phyloP scores from a whole-genome alignment of 2,797 vertebrate genomes.

The Potorous gilbertii region DNA sequence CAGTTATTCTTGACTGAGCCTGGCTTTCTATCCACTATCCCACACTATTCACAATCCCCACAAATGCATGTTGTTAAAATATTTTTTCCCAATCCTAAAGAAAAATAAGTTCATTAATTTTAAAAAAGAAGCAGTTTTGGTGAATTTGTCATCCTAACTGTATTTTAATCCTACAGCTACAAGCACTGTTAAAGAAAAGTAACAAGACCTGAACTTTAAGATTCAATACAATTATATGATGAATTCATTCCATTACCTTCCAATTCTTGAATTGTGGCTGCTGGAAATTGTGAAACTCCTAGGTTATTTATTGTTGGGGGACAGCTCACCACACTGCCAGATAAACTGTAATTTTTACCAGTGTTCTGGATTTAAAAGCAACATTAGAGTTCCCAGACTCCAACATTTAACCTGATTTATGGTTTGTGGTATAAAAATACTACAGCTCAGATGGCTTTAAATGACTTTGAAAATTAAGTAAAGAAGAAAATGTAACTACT shows the following conservation, averaged over 20 bases:
- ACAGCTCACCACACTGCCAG: slow-evolving; percentile 60
- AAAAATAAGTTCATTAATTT: not conserved
- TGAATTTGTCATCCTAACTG: slow-evolving; percentile 43
- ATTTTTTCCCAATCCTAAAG: slow-evolving; percentile 8
- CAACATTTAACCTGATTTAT: slow-evolving; percentile 84
- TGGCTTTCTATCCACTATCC: not conserved
- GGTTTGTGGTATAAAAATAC: slow-evolving; percentile 76
- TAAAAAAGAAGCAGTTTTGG: slow-evolving; percentile 45
- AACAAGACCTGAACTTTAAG: not conserved
- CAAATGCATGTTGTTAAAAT: not conserved
- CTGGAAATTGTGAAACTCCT: slow-evolving; percentile 57
- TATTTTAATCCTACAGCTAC: not conserved
- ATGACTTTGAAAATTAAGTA: slow-evolving; percentile 83
- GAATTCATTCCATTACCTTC: slow-evolving; percentile 54
- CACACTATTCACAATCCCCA: not conserved
- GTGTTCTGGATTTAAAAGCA: slow-evolving; percentile 76
- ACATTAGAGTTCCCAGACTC: slow-evolving; percentile 74
- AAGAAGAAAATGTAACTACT: slow-evolving; percentile 78
- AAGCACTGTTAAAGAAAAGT: slow-evolving; percentile 3
- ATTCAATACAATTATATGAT: slow-evolving; percentile 50
- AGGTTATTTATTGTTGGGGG: slow-evolving; percentile 62
- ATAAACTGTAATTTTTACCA: slow-evolving; percentile 75
- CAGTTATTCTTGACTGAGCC: not conserved
- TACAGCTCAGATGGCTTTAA: slow-evolving; percentile 76
- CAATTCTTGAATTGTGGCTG: slow-evolving; percentile 47